phyloP scores from a whole-genome alignment of 2,888 invertebrate species.

The Andrena minutula region DNA sequence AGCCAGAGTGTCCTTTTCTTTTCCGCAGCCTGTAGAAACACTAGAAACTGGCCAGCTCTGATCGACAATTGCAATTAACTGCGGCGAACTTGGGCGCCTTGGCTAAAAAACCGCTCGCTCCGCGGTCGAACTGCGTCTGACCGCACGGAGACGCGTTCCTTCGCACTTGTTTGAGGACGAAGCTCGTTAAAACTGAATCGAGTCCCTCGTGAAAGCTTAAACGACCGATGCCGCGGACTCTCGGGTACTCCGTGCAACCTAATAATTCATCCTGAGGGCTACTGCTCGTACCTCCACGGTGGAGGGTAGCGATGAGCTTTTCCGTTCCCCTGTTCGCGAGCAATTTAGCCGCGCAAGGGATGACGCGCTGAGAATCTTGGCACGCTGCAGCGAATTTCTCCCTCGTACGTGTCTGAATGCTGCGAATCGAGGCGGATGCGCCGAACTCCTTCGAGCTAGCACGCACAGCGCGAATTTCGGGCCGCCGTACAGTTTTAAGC shows the following conservation, averaged over 20 bases:
- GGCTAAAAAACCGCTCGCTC: background rate
- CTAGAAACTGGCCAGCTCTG: conserved; percentile 1
- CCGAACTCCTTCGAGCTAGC: too few relatives aligned
- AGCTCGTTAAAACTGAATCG: conserved; percentile 65
- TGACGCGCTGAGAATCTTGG: background rate
- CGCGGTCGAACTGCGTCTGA: background rate
- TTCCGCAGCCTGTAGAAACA: background rate
- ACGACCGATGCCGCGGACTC: conserved; percentile 14
- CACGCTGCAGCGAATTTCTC: too few relatives aligned
- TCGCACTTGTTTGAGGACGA: conserved; percentile 36
- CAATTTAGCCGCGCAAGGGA: conserved; percentile 2
- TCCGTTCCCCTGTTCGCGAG: background rate
- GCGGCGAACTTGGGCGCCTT: background rate
- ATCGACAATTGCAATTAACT: background rate
- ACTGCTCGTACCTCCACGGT: conserved; percentile 3
- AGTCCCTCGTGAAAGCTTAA: conserved; percentile 69
- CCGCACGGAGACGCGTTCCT: conserved; percentile 22
- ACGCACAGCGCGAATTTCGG: too few relatives aligned
- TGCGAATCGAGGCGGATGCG: too few relatives aligned
- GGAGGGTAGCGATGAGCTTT: conserved; percentile 3
- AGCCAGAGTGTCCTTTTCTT: background rate
- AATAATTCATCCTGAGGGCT: conserved; percentile 66
- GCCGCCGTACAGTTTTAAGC: background rate
- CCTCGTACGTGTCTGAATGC: too few relatives aligned
- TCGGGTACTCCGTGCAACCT: conserved; percentile 39